Conservation (phyloP, 2,797 vertebrate genomes). For the Bovichtus diacanthus region DNA sequence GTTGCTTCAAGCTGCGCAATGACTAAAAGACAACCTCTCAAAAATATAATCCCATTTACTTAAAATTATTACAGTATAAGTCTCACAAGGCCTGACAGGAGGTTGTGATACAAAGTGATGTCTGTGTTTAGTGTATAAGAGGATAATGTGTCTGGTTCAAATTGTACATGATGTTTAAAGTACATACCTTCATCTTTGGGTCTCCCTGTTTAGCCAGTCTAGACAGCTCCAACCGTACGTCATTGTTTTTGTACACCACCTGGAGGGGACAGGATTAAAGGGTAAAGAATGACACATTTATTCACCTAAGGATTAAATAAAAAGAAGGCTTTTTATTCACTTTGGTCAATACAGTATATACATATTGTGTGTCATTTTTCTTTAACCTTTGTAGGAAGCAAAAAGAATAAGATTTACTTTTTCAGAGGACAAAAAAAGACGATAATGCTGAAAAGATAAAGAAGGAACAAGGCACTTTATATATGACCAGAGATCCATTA, state of each 20-base stretch:
- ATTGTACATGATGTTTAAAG: slow-evolving; percentile 27
- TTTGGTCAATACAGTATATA: neutral
- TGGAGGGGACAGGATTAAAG: slow-evolving; percentile 59
- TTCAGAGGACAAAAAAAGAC: slow-evolving; percentile 1
- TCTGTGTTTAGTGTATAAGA: slow-evolving; percentile 36
- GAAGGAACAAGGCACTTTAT: slow-evolving; percentile 17
- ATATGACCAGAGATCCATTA: slow-evolving; percentile 16
- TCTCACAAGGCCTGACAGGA: slow-evolving; percentile 31
- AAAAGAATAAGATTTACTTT: slow-evolving; percentile 27
- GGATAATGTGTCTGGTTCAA: slow-evolving; percentile 50
- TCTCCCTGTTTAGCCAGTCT: slow-evolving; percentile 97
- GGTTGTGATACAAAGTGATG: slow-evolving; percentile 33
- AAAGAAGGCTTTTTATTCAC: neutral
- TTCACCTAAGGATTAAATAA: slow-evolving; percentile 25
- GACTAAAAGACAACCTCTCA: slow-evolving; percentile 54
- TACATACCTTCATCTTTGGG: slow-evolving; percentile 93
- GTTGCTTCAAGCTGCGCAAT: slow-evolving; percentile 39
- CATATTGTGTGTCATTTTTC: slow-evolving; percentile 6
- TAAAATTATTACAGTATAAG: slow-evolving; percentile 37
- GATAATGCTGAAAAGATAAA: neutral
- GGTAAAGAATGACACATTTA: slow-evolving; percentile 30
- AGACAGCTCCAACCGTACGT: slow-evolving; percentile 96
- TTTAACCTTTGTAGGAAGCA: neutral
- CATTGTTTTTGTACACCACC: slow-evolving; percentile 99
- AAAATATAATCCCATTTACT: slow-evolving; percentile 69